phyloP scores from a whole-genome alignment of 2,113 vertebrate species.

The Charadrius vociferus region DNA sequence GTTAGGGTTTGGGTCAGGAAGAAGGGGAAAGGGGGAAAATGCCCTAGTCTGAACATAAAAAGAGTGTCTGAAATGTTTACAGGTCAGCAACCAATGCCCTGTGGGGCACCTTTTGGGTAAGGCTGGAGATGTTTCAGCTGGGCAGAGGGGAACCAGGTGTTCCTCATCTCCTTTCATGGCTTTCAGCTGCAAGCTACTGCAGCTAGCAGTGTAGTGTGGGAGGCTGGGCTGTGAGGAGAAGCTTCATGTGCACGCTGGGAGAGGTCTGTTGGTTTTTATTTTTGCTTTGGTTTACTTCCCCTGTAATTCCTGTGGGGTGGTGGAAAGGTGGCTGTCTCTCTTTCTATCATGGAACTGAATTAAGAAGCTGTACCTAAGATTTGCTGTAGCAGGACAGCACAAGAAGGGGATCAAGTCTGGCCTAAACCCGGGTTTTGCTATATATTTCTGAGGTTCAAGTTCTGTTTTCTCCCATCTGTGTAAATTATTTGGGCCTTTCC shows the following conservation, averaged over 20 bases:
- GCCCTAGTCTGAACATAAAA: not conserved
- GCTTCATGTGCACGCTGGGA: rapidly evolving
- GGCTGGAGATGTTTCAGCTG: not conserved
- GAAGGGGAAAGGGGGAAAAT: not conserved
- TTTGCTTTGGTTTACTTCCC: not conserved
- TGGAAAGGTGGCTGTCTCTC: not conserved
- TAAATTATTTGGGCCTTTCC: not conserved
- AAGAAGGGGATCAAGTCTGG: not conserved
- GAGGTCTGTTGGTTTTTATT: not conserved
- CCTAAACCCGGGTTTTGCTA: not conserved
- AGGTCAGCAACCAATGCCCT: not conserved
- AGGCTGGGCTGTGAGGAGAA: not conserved
- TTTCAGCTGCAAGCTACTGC: not conserved
- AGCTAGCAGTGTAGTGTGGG: rapidly evolving
- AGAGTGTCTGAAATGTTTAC: not conserved
- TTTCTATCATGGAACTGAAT: not conserved
- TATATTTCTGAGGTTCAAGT: not conserved
- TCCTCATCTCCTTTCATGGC: not conserved
- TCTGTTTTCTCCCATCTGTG: not conserved
- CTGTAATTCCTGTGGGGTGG: not conserved
- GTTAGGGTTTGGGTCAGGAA: not conserved
- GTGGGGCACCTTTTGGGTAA: not conserved
- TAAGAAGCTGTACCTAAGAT: not conserved
- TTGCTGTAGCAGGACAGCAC: not conserved
- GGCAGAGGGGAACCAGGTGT: not conserved